Percentiles rank a stretch among this genome's conserved stretches.
These are phyloP conservation scores for Tragelaphus buxtoni DNA, from an alignment of 2,113 vertebrate species.

Conservation along the genomic window DNA sequence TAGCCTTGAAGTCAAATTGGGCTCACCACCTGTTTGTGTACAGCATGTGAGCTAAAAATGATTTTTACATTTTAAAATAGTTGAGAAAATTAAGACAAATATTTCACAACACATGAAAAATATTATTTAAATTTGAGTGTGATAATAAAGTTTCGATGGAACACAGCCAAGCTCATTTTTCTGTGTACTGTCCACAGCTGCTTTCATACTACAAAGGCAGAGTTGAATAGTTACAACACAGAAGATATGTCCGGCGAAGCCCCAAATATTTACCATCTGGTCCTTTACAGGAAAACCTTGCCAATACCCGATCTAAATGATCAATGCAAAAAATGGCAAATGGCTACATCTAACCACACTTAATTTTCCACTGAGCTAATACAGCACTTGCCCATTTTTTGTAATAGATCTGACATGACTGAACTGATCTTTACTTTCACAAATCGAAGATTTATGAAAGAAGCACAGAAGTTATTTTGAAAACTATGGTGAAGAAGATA, in stretches of 20 bases:
- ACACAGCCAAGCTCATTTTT: neutral
- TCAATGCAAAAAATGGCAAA: neutral
- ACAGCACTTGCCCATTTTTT: neutral
- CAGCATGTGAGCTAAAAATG: neutral
- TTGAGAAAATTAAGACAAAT: neutral
- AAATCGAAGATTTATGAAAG: neutral
- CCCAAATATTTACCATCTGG: neutral
- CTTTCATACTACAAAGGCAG: neutral
- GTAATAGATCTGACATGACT: neutral
- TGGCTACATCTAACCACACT: neutral
- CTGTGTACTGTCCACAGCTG: accelerated
- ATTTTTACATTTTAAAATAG: slow-evolving; percentile 12
- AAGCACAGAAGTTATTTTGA: neutral
- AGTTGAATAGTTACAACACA: neutral
- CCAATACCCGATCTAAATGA: neutral
- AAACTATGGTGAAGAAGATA: neutral
- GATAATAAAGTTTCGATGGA: neutral
- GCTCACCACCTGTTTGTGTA: neutral
- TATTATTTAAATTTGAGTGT: neutral
- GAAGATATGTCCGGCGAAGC: neutral
- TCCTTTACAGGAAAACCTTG: neutral
- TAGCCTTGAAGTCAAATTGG: neutral
- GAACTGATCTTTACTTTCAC: neutral
- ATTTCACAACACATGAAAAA: neutral
- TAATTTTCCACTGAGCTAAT: neutral